A percentile compares a stretch with the other conserved stretches of the same genome.
Conservation (phyloP, 2,113 vertebrate species). For the Stomatorhinus ivindoensis region DNA sequence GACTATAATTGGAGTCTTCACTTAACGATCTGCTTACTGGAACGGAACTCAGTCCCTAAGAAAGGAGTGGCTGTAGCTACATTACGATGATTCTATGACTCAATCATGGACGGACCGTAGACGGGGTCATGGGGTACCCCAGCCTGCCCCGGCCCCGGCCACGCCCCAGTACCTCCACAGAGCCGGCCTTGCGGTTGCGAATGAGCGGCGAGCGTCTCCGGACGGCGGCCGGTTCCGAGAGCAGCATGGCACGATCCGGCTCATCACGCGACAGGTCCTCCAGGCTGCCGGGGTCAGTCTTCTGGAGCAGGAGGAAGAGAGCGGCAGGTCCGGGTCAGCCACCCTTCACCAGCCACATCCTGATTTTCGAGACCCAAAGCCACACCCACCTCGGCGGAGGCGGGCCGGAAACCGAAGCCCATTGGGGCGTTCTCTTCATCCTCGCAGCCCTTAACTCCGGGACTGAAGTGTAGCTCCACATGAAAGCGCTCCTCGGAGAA, state of each 20-base stretch:
- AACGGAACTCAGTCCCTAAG: not conserved
- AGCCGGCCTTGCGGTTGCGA: slow-evolving; percentile 80
- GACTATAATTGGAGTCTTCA: not conserved
- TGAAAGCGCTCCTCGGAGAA: slow-evolving; percentile 95
- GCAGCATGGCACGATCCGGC: slow-evolving; percentile 54
- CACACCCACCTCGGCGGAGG: slow-evolving; percentile 79
- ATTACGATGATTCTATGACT: not conserved
- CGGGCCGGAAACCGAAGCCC: slow-evolving; percentile 87
- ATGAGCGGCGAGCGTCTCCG: slow-evolving; percentile 75
- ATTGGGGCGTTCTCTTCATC: slow-evolving; percentile 81
- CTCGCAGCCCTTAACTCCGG: slow-evolving; percentile 86
- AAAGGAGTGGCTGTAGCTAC: not conserved
- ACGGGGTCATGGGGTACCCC: not conserved
- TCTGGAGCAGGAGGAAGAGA: slow-evolving; percentile 32
- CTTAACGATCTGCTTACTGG: not conserved
- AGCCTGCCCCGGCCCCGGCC: not conserved
- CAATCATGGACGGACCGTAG: not conserved
- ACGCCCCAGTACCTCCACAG: slow-evolving; percentile 80
- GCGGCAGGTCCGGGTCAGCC: not conserved
- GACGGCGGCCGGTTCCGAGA: slow-evolving; percentile 63
- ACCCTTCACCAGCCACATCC: not conserved
- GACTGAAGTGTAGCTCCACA: slow-evolving; percentile 94
- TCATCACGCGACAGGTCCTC: slow-evolving; percentile 80
- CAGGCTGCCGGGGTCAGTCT: slow-evolving; percentile 77
- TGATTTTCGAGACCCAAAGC: not conserved